phyloP scores from a whole-genome alignment of 23 tunicate species.

The Aplidium turbinatum region DNA sequence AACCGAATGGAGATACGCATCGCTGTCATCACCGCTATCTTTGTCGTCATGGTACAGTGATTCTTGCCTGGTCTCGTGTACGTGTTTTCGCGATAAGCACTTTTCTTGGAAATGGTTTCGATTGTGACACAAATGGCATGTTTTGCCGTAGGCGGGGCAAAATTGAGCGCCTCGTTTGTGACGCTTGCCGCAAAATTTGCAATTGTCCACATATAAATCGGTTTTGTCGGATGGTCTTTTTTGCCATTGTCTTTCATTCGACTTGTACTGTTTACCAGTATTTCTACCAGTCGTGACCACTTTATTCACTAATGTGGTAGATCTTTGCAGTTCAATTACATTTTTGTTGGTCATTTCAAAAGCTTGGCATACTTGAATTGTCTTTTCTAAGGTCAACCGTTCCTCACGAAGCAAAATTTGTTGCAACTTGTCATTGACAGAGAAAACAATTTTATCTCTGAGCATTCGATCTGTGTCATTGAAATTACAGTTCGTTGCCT shows the following conservation, averaged over 20 bases:
- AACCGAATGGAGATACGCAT: slow-evolving; percentile 14
- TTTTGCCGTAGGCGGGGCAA: slow-evolving; percentile 24
- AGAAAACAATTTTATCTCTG: slow-evolving; percentile 12
- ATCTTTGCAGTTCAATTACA: neutral
- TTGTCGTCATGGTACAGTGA: neutral
- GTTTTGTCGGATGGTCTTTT: neutral
- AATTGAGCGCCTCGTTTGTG: neutral
- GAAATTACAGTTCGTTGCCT: slow-evolving; percentile 27
- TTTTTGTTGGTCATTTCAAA: slow-evolving; percentile 11
- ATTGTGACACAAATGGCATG: slow-evolving; percentile 1
- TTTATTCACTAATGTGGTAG: neutral
- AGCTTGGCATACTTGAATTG: slow-evolving; percentile 24
- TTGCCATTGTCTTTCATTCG: no score
- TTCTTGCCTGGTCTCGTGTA: neutral
- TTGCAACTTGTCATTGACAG: slow-evolving; percentile 14
- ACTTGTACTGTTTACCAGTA: neutral
- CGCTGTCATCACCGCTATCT: neutral
- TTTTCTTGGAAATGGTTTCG: slow-evolving; percentile 11
- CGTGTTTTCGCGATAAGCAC: neutral
- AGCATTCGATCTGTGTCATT: slow-evolving; percentile 25
- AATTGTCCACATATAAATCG: neutral
- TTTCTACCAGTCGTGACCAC: no score
- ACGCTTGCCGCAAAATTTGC: slow-evolving; percentile 9
- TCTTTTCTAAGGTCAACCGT: slow-evolving; percentile 6
- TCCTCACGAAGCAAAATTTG: slow-evolving; percentile 19